Evolutionary conservation across 2,888 invertebrate species (phyloP).

Genomic region (Ferrisia virgata): DNA sequence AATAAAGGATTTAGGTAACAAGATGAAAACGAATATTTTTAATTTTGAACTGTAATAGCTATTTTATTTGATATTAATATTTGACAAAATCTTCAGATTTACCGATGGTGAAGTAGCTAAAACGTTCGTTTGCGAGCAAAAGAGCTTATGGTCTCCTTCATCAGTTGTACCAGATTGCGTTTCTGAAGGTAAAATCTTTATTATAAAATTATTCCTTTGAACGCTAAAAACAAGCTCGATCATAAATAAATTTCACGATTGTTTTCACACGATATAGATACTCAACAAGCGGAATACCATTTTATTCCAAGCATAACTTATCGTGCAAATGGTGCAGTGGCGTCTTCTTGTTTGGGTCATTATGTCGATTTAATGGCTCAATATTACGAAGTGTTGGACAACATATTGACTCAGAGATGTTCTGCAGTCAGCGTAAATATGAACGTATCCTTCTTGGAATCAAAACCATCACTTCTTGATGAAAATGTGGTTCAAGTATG

Average conservation of each 20-base stretch:
- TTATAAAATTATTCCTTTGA: too few relatives aligned
- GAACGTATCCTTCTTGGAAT: slow-evolving; percentile 85
- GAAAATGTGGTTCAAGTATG: slow-evolving; percentile 75
- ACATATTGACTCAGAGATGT: slow-evolving; percentile 82
- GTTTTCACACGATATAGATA: slow-evolving; percentile 59
- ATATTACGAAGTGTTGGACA: slow-evolving; percentile 75
- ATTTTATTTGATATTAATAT: background rate
- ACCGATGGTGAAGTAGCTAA: slow-evolving; percentile 86
- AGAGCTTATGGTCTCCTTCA: slow-evolving; percentile 79
- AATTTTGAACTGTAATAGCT: background rate
- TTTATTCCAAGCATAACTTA: slow-evolving; percentile 82
- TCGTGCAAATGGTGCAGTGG: slow-evolving; percentile 85
- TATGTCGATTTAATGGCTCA: slow-evolving; percentile 80
- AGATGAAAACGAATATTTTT: too few relatives aligned
- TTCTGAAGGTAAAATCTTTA: slow-evolving; percentile 69
- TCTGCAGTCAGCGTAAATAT: slow-evolving; percentile 92
- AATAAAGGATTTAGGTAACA: slow-evolving; percentile 69
- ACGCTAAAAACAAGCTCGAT: background rate
- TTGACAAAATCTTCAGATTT: slow-evolving; percentile 58
- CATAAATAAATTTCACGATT: slow-evolving; percentile 23
- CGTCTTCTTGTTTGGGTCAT: slow-evolving; percentile 75
- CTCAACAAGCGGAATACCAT: slow-evolving; percentile 91
- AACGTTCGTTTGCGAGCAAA: slow-evolving; percentile 78
- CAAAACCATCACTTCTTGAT: slow-evolving; percentile 73
- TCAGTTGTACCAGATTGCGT: slow-evolving; percentile 93